Evolutionary conservation across 2,113 vertebrate genomes (phyloP).

Genomic region (Platanista minor): DNA sequence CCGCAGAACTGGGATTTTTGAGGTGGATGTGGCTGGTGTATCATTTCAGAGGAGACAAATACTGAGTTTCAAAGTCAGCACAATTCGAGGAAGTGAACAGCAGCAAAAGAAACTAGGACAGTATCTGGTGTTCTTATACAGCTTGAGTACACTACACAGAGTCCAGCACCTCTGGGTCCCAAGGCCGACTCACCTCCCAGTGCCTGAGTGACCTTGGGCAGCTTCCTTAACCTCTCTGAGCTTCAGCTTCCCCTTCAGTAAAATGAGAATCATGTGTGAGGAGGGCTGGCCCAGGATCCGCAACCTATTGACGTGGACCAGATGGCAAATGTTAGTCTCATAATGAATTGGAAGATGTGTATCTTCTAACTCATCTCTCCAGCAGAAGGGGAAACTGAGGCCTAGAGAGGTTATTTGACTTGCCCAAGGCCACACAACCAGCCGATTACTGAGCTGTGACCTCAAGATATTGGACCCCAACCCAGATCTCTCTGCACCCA

Average conservation of each 20-base stretch:
- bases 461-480: not conserved
- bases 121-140: not conserved
- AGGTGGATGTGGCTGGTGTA: not conserved
- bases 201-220: not conserved
- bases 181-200: not conserved
- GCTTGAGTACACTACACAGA: rapidly evolving
- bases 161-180: not conserved
- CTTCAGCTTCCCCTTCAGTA: not conserved
- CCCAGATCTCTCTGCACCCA: not conserved
- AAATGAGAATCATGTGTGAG: not conserved
- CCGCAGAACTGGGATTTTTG: not conserved
- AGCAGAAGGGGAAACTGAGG: not conserved
- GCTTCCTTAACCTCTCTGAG: not conserved
- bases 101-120: not conserved
- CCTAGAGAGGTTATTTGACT: not conserved
- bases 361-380: not conserved
- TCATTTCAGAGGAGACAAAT: not conserved
- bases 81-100: not conserved
- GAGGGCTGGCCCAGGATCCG: not conserved
- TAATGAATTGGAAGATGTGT: not conserved
- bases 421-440: not conserved
- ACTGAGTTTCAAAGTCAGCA: not conserved
- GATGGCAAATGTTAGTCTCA: not conserved
- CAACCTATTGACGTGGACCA: not conserved
- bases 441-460: not conserved